These are phyloP conservation scores for Drosophila setosimentum DNA, from an alignment of 2,888 invertebrate genomes.

Conservation along the genomic window DNA sequence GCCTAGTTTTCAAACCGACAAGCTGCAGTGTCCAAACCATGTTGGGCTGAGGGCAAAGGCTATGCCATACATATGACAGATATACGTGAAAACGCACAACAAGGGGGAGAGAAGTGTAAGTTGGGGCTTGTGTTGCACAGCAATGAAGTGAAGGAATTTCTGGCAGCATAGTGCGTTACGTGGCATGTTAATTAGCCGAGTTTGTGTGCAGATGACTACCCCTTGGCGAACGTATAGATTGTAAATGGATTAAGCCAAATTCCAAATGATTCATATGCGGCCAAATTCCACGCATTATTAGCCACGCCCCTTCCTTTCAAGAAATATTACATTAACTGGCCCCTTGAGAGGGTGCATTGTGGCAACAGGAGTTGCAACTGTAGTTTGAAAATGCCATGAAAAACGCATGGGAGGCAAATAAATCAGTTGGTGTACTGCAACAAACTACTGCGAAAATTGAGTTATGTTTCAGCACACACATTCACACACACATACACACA, in stretches of 20 bases:
- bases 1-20: constrained; percentile 39
- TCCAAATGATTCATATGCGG: not conserved
- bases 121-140: not conserved
- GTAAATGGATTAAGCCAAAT: not conserved
- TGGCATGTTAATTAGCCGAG: constrained; percentile 68
- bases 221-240: constrained; percentile 6
- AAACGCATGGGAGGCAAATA: constrained; percentile 51
- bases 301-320: not conserved
- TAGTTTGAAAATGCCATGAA: constrained; percentile 53
- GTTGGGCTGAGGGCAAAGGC: constrained; percentile 36
- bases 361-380: constrained; percentile 46
- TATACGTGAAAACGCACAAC: constrained; percentile 15
- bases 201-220: constrained; percentile 59
- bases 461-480: not conserved
- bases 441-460: constrained; percentile 44
- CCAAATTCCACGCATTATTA: not conserved
- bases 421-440: constrained; percentile 60
- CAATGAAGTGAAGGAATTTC: constrained; percentile 18
- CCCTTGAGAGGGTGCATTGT: not conserved
- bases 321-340: not conserved
- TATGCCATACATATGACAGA: constrained; percentile 48
- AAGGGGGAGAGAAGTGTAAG: not conserved
- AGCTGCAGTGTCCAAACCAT: constrained; percentile 45
- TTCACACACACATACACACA: not conserved
- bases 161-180: constrained; percentile 33